Evolutionary conservation across 2,797 vertebrate species (phyloP), one percentile per base, ranked within the genome.

Genomic region (Lutjanus argentimaculatus): DNA sequence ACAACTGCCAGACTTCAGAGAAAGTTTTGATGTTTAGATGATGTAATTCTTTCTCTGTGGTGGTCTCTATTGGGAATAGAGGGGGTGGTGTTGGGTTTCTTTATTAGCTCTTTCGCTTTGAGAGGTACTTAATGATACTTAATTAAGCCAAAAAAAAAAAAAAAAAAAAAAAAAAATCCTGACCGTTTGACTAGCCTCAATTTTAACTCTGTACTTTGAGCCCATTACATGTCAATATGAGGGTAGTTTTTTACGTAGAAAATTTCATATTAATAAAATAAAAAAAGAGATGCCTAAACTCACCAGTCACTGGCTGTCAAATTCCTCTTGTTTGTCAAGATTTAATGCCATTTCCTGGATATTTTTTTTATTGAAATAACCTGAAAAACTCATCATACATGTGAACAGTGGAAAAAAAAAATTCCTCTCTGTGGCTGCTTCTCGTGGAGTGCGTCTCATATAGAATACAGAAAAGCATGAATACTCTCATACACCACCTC

Each of bases 1-100:
- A 89, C 85, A 73, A 89, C 84, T 85, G 86, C 70, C 78, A 85
- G 77, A 92, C 91, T 88, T 93, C 84, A 93, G 90, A 94, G 89
- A 59, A 81, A 91, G 88, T 92, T 91, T 72, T 87, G 89, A 91
- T 91, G 90, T 92, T 85, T 74, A 43, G 74, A 77, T 91, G 91
- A 91, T 90, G 89, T 87, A 88, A 93, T 87, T 86, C 75, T 79
- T 66, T 79, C 79, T 85, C 77, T 87, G 63, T 74, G 76, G 55
- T 64, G 71, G 63, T 84, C n/a, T 85, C 85, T 83, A 70, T 25
- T 53, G 84, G 87, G 90, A 81, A 75, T 74, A 75, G 51, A 65
- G 57, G 17, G 72, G 77, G 51, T 40, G 68, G 45, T 55, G 77
- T 59, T 66, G 79, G 79, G 12, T 46, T 81, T 87, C 62, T 86